Base-by-base conservation (phyloP, 2,797 vertebrate species). In the Myotis pilosus region DNA sequence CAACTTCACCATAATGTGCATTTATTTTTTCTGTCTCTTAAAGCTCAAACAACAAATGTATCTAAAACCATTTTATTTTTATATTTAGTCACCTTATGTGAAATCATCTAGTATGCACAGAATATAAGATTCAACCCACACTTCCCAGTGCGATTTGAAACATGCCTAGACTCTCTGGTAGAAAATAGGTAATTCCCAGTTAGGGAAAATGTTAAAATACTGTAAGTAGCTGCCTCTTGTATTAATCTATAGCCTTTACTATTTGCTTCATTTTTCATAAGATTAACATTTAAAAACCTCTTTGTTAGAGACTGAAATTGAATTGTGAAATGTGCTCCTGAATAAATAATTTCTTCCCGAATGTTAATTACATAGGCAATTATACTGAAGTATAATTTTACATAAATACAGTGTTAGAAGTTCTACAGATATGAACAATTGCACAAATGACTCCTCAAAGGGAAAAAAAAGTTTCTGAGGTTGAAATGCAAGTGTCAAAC, bases 321-420 rank as follows among this genome's bases (percentile, higher is more conserved):
- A 97, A 97, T 97, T 97, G 93, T 96, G 92, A 96, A 95, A 92
- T 96, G 89, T 95, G 92, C 93, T 97, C 78, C 92, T 97, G 96
- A 97, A 97, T 97, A 97, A 97, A 96, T 97, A 97, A 97, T 96
- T 97, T 96, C 94, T 97, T 95, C 94, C 83, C 94, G 94, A 97
- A 97, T 97, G 95, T 96, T 97, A 97, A 97, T 97, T 97, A 96
- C 66, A 89, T 84, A 95, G 92, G 92, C 95, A 97, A 97, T 96
- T 96, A 96, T 87, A 91, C 93, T 91, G 82, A 94, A 96, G 93
- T 96, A 36, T 90, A 96, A 97, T 97, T 97, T 97, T 94, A 95
- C 83, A 96, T 96, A 97, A 97, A 95, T 97, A 97, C 94, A 92
- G 92, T 96, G 81, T 96, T 95, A 88, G 76, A 64, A 94, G 93